Evolutionary conservation across 2,113 vertebrate genomes (phyloP).

Genomic region (Chlorocebus sabaeus): DNA sequence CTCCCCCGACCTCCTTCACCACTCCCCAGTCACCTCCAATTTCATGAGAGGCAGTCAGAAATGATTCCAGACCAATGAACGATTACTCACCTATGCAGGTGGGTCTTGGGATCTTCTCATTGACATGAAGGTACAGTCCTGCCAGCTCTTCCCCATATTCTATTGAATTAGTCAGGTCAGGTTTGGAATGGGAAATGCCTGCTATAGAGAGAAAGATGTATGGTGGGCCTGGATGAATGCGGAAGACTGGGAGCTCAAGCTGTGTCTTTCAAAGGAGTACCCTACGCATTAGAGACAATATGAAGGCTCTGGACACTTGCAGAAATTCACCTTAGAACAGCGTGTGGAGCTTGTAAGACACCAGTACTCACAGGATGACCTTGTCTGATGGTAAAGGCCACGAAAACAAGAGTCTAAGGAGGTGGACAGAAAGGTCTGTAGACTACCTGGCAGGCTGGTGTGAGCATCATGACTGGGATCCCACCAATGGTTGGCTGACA

Average conservation of each 20-base stretch:
- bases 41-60: not conserved
- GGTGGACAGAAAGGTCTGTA: not conserved
- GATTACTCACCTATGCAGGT: conserved; percentile 39
- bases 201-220: not conserved
- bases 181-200: conserved; percentile 58
- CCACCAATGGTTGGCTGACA: not conserved
- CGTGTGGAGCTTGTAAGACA: not conserved
- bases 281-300: not conserved
- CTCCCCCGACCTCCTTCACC: not conserved
- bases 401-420: not conserved
- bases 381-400: not conserved
- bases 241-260: not conserved
- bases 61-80: not conserved
- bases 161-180: not conserved
- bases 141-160: conserved; percentile 31
- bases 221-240: not conserved
- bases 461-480: not conserved
- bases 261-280: not conserved
- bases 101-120: conserved; percentile 27
- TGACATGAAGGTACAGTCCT: not conserved
- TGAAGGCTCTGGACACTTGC: not conserved
- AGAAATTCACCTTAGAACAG: not conserved
- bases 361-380: not conserved
- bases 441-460: not conserved
- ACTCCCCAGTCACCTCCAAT: not conserved